Base-by-base conservation (phyloP, 1,140 invertebrate genomes). In the Laupala kohalensis region DNA sequence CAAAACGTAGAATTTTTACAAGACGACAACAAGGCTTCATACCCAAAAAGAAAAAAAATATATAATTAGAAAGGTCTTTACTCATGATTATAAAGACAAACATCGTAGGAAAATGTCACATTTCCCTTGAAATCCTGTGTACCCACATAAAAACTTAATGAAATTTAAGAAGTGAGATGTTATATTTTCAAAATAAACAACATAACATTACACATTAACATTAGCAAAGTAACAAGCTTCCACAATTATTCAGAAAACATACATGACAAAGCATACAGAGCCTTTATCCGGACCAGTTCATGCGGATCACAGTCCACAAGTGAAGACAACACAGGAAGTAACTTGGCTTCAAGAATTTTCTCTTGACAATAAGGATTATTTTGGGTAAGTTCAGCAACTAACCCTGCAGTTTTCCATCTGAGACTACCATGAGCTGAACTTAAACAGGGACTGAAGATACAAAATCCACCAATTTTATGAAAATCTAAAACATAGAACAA, bases 361-460 rank as follows among this genome's bases (percentile, higher is more conserved):
- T 84, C 77, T 78, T 94, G 92, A 77, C 89, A 92, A 76, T 85
- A 88, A 0, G 88, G 86, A 81, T 93, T 92, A 80, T 93, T 92
- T 80, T 94, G 92, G 66, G 88, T 88, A 24, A 92, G 75, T 75
- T 88, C 87, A 0, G 87, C 91, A 23, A 94, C 81, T 15, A 93
- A 77, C 73, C 88, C 83, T n/a, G 88, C 87, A 25, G 86, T 85
- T 69, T 80, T 80, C 75, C 84, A 84, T 28, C 90, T 82, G 0
- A 93, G 82, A 13, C 84, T 83, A 2, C 82, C 78, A 73, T 89
- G 85, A 4, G 84, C 79, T 69, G 86, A 87, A 73, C 86, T 84
- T 25, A 92, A 79, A 76, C 91, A 88, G 0, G 86, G 79, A 0
- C 85, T 82, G 64, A 94, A 84, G 64, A 92, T 83, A 0, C 83